A percentile compares a stretch with the other conserved stretches of the same genome.
Conservation (phyloP, 2,888 invertebrate species). For the Elysia crispata region DNA sequence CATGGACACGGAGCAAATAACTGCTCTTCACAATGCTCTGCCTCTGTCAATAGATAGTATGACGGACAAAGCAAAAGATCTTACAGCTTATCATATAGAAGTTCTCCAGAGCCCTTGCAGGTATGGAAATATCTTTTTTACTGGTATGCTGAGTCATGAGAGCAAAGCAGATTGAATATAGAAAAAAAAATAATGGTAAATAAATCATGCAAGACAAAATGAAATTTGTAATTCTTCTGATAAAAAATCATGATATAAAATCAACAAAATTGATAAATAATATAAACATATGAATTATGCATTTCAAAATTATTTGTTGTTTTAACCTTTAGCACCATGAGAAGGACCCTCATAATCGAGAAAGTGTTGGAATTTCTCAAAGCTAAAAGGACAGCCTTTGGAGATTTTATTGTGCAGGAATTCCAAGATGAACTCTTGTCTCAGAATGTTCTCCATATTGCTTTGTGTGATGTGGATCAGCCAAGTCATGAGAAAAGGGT, state of each 20-base stretch:
- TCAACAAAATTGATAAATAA: too few species aligned
- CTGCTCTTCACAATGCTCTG: slow-evolving; percentile 43
- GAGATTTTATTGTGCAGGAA: slow-evolving; percentile 63
- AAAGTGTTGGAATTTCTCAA: slow-evolving; percentile 61
- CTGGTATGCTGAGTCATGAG: not conserved
- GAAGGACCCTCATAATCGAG: slow-evolving; percentile 60
- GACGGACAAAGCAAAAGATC: not conserved
- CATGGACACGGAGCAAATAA: slow-evolving; percentile 39
- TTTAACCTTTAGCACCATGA: slow-evolving; percentile 69
- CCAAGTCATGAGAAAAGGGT: slow-evolving; percentile 58
- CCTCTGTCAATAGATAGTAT: slow-evolving; percentile 11
- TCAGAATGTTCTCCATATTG: slow-evolving; percentile 69
- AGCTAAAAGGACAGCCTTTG: slow-evolving; percentile 58
- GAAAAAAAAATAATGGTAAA: too few species aligned
- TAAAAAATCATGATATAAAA: too few species aligned
- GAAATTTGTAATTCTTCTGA: too few species aligned
- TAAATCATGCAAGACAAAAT: too few species aligned
- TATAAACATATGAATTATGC: not conserved
- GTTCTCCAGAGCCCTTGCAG: slow-evolving; percentile 49
- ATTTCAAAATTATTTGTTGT: not conserved
- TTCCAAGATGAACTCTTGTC: slow-evolving; percentile 68
- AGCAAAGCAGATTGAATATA: too few species aligned
- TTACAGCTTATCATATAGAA: slow-evolving; percentile 46
- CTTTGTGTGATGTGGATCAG: slow-evolving; percentile 68
- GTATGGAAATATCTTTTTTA: slow-evolving; percentile 15